Evolutionary conservation across 1,140 invertebrate genomes (phyloP).

Genomic region (Zaprionus capensis): DNA sequence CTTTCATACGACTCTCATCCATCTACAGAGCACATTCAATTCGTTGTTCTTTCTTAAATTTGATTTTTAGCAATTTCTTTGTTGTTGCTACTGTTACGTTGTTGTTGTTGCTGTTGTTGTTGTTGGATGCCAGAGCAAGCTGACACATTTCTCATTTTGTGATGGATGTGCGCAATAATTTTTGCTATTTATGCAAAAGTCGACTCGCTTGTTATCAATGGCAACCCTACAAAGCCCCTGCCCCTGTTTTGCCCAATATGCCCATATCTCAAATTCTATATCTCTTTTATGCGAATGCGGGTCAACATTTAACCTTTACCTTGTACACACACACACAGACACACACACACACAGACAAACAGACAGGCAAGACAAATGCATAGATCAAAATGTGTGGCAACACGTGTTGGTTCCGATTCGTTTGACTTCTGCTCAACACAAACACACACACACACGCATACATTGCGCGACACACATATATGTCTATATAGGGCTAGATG

Average conservation of each 20-base stretch:
- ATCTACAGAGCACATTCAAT: slow-evolving; percentile 15
- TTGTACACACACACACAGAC: slow-evolving; percentile 32
- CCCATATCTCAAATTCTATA: slow-evolving; percentile 32
- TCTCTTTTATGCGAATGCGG: slow-evolving; percentile 47
- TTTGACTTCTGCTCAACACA: slow-evolving; percentile 36
- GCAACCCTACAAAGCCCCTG: slow-evolving; percentile 4
- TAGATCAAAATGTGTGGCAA: slow-evolving; percentile 44
- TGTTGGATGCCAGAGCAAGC: slow-evolving; percentile 40
- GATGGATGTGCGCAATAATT: slow-evolving; percentile 55
- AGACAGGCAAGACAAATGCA: slow-evolving; percentile 26
- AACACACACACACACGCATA: slow-evolving; percentile 6
- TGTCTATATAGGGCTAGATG: background rate
- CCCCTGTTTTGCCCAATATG: background rate
- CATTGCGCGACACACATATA: slow-evolving; percentile 13
- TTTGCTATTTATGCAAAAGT: slow-evolving; percentile 56
- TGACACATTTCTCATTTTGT: slow-evolving; percentile 52
- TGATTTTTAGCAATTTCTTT: slow-evolving; percentile 27
- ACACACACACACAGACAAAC: background rate
- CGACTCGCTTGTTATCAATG: slow-evolving; percentile 44
- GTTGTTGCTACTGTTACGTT: slow-evolving; percentile 10
- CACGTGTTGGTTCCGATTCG: slow-evolving; percentile 55
- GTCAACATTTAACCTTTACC: slow-evolving; percentile 57
- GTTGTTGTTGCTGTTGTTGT: slow-evolving; percentile 21
- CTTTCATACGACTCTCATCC: background rate
- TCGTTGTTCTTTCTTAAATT: slow-evolving; percentile 22